These are phyloP conservation scores for Conus ventricosus DNA, from an alignment of 1,140 invertebrate genomes.

Conservation along the genomic window DNA sequence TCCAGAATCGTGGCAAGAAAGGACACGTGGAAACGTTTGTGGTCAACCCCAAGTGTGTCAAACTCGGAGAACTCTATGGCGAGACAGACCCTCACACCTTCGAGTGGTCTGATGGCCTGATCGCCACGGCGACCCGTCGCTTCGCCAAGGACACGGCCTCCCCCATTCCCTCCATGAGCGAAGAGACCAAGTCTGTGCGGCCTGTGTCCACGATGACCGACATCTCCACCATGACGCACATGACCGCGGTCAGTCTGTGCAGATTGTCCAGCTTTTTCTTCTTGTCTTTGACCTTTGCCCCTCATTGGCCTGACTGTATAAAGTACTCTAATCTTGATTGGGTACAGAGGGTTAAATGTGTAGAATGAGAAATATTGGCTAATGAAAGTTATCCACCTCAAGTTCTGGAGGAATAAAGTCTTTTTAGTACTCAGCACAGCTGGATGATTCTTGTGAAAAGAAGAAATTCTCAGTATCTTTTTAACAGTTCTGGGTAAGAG, in stretches of 20 bases:
- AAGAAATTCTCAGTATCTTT: no score
- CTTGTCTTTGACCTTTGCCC: no score
- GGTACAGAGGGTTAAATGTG: no score
- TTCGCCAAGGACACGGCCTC: constrained; percentile 64
- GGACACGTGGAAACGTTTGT: constrained; percentile 79
- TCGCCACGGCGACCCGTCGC: constrained; percentile 66
- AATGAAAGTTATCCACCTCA: no score
- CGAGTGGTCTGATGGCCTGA: constrained; percentile 87
- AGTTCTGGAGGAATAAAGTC: no score
- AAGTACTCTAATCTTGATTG: no score
- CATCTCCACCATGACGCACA: constrained; percentile 26
- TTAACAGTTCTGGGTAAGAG: no score
- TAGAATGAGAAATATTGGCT: no score
- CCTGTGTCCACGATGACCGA: constrained; percentile 44
- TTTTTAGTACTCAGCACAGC: no score
- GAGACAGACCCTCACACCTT: constrained; percentile 87
- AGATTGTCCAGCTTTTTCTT: background rate
- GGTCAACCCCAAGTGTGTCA: constrained; percentile 88
- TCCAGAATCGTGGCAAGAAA: constrained; percentile 60
- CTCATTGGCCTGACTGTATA: no score
- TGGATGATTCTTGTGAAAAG: no score
- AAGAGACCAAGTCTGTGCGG: constrained; percentile 41
- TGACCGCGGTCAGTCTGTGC: background rate
- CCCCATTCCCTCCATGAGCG: constrained; percentile 35
- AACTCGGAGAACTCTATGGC: constrained; percentile 87